Evolutionary conservation across 2,888 invertebrate genomes (phyloP), one percentile per base, ranked within the genome.

Genomic region (Sclerodermus sp.): DNA sequence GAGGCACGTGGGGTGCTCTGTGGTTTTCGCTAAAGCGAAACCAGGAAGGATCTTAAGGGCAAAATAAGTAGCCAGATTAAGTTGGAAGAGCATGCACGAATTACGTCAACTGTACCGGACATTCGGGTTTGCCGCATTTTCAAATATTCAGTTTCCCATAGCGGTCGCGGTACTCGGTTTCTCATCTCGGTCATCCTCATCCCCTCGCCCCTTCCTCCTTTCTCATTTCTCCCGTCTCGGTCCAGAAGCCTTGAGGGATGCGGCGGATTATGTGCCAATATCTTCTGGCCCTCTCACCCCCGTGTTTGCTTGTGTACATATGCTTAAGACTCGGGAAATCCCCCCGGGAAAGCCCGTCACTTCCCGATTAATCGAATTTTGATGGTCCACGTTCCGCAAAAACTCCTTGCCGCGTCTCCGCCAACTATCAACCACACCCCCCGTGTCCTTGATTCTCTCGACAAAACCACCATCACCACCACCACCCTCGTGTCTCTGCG

Each of bases 121-220:
- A 23, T 8, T 23, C 3, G 4, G 8, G 23, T 23, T 23, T 23
- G 23, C 8, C 23, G 8, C 23, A 48, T 46, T 46, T 46, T 62
- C 51, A 62, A 62, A 62, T 62, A 62, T 62, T 62, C 58, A 62
- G 59, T 62, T 56, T 51, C 58, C 54, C 64, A 51, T 55, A 55
- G 23, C 13, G 32, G 47, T 58, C 18, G 1, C 36, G n/a, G 18
- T 29, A 38, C 12, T 17, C 32, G 10, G 8, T 32, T 16, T 29
- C 31, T 31, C 42, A n/a, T 29, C 30, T 42, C 31, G 14, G 14
- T 38, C 15, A 36, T 14, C 12, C 12, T 12, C 36, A 36, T n/a
- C n/a, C n/a, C n/a, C n/a, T n/a, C n/a, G n/a, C n/a, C n/a, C n/a
- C n/a, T n/a, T n/a, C 45, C 30, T 15, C 16, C 14, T 18, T 23